phyloP scores from a whole-genome alignment of 2,797 vertebrate species.

The Clamator glandarius region DNA sequence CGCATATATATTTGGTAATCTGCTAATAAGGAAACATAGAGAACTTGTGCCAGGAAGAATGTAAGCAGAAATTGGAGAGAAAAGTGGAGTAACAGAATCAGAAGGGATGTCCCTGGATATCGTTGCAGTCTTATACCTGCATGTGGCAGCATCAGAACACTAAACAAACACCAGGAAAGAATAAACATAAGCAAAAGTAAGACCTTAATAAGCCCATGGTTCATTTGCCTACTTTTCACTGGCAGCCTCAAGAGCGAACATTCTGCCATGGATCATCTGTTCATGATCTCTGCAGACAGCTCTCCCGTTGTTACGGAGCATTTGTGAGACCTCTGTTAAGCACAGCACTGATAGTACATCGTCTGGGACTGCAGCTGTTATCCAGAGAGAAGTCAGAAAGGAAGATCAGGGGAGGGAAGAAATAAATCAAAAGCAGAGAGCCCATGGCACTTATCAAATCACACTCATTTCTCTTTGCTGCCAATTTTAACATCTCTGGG shows the following conservation, averaged over 20 bases:
- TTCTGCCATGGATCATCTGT: constrained; percentile 41
- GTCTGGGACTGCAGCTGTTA: constrained; percentile 45
- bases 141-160: constrained; percentile 16
- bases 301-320: neutral
- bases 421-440: constrained; percentile 34
- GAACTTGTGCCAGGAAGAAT: neutral
- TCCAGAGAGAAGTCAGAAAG: constrained; percentile 13
- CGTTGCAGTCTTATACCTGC: neutral
- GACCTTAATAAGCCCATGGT: neutral
- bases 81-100: neutral
- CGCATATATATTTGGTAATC: neutral
- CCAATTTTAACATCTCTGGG: neutral
- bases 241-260: neutral
- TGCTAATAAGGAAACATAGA: neutral
- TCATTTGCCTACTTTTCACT: constrained; percentile 32
- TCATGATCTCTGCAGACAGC: neutral
- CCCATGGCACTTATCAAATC: neutral
- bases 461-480: constrained; percentile 7
- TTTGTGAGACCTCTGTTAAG: constrained; percentile 16
- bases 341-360: neutral
- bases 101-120: neutral
- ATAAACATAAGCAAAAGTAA: neutral
- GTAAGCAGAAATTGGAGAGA: neutral
- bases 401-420: constrained; percentile 16
- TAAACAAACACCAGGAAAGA: neutral